phyloP scores from a whole-genome alignment of 2,797 vertebrate genomes.

The Peromyscus aztecus region DNA sequence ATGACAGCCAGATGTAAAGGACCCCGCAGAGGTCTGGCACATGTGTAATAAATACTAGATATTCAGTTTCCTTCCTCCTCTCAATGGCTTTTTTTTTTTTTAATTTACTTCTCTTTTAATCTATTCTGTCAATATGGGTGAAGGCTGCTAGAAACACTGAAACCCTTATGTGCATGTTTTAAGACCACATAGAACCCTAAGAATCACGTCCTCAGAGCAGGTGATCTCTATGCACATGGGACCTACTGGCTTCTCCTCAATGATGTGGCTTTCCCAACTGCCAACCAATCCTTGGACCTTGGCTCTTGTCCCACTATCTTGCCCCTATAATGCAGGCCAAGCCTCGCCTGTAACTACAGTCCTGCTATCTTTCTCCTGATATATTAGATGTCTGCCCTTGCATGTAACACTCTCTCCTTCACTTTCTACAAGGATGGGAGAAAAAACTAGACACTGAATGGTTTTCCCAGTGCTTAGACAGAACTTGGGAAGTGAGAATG shows the following conservation, averaged over 20 bases:
- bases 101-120: constrained; percentile 39
- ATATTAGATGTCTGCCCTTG: neutral
- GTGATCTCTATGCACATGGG: neutral
- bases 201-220: neutral
- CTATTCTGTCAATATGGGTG: neutral
- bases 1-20: neutral
- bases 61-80: constrained; percentile 33
- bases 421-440: neutral
- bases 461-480: neutral
- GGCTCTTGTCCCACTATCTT: neutral
- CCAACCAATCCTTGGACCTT: neutral
- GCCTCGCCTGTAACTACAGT: neutral
- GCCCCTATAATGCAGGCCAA: neutral
- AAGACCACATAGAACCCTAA: neutral
- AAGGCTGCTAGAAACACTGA: neutral
- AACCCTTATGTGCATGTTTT: neutral
- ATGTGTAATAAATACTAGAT: neutral
- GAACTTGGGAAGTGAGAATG: neutral
- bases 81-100: neutral
- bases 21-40: neutral
- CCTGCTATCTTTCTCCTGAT: neutral
- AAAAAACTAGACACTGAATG: neutral
- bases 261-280: neutral
- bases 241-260: neutral
- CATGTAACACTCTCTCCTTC: neutral